phyloP scores from a whole-genome alignment of 2,113 vertebrate genomes.

The Saiga tatarica region DNA sequence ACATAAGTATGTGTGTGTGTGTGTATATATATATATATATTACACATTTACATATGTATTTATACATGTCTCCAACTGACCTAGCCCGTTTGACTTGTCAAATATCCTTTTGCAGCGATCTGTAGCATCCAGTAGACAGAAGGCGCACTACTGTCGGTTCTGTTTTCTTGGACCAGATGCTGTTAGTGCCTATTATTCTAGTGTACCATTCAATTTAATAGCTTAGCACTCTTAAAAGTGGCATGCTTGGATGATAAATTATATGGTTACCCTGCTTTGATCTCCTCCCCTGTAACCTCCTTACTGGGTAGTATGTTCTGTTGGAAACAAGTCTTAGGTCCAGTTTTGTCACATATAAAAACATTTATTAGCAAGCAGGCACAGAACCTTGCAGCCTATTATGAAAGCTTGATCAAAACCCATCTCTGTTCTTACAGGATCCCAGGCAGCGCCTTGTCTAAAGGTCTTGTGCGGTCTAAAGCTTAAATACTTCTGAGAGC shows the following conservation, averaged over 20 bases:
- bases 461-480: not conserved
- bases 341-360: conserved; percentile 4
- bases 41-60: not conserved
- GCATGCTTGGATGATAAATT: not conserved
- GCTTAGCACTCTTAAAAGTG: not conserved
- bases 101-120: not conserved
- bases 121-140: not conserved
- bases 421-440: not conserved
- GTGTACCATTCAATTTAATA: not conserved
- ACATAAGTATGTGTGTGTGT: not conserved
- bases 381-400: not conserved
- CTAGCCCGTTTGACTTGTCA: not conserved
- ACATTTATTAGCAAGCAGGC: not conserved
- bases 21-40: fast-evolving
- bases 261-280: not conserved
- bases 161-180: not conserved
- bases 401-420: not conserved
- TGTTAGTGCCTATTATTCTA: not conserved
- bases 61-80: not conserved
- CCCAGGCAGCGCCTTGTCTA: not conserved
- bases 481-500: not conserved
- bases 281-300: not conserved
- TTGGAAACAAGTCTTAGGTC: not conserved
- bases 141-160: not conserved
- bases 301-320: not conserved